Base-by-base conservation (phyloP, 2,113 vertebrate species). In the Ophiodon elongatus region DNA sequence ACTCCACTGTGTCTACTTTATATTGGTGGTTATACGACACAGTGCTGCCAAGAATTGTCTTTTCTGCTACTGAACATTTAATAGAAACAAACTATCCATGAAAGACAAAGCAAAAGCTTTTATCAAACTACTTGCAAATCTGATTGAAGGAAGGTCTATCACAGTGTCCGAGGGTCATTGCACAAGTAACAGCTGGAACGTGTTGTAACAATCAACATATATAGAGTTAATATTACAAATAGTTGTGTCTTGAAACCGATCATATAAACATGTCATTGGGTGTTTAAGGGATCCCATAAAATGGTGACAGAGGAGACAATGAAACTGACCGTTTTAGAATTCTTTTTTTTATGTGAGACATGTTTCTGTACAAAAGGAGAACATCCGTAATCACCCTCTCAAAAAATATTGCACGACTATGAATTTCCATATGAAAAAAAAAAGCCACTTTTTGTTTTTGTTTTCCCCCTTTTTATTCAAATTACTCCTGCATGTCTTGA, bases 1-100 rank as follows among this genome's bases (percentile, higher is more conserved):
- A 90, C 89, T 92, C 88, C 91, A 76, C 87, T 91, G 91, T 93
- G 91, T 89, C 90, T 86, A 80, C 80, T 89, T 92, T 78, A 83
- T 93, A 84, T 86, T 83, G 84, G 72, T 83, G 75, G 79, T 91
- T 83, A 85, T 87, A 91, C n/a, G 67, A 88, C 77, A 70, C 56
- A 45, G 79, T 33, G 39, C 83, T 87, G 83, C 86, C 84, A 89
- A 85, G 77, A 80, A 90, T 85, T 56, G 68, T 89, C 86, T 91
- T 90, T 88, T 83, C 83, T 85, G 71, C 80, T 64, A 67, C 76
- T 89, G 85, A 91, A 90, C 92, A 85, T 87, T 85, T 91, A 88
- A 88, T 85, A 85, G 85, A 90, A 87, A 76, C 84, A 90, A 90
- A 91, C 88, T 91, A 85, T 82, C 82, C 82, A 82, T 91, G 88